Evolutionary conservation across 1,140 invertebrate genomes (phyloP), one percentile per base, ranked within the genome.

Genomic region (Drosophila guanche): DNA sequence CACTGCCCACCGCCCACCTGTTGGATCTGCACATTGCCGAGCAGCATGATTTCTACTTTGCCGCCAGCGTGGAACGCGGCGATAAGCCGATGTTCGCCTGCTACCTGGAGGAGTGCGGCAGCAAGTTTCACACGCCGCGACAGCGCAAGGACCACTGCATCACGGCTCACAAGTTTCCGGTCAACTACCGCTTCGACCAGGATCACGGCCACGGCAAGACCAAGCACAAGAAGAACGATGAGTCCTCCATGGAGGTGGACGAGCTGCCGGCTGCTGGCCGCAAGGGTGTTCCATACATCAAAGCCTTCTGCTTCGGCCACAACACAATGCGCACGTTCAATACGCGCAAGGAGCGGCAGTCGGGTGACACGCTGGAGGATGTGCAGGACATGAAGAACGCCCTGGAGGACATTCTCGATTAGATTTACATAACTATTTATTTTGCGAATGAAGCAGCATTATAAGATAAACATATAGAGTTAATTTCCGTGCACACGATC

Each of bases 11-110:
- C 8, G 92, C 94, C 0, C 93, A 95, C 81, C 84, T 96, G 0
- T 85, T 96, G 37, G 95, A 95, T 73, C 91, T 96, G 45, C 95
- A 96, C 78, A 90, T 95, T 53, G 92, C 94, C 61, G 95, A 96
- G 76, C 92, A 77, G 0, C 95, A 96, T 46, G 95, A 96, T 79
- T 94, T 93, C 2, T 95, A 94, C 76, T 96, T 96, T 55, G 92
- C 93, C 55, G 83, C 81, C 20, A 84, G 75, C 45, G 93, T 94
- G 1, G 90, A 93, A 75, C 92, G 95, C 0, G 90, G 93, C 40
- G 93, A 92, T 54, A 93, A 94, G 90, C 93, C 95, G 10, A 94
- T 94, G 65, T 92, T 94, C 93, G 92, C 92, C 62, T 96, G 95
- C 85, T 95, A 93, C 62, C 91, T 95, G 56, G 93, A 94, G 71